phyloP scores from a whole-genome alignment of 2,888 invertebrate species.

The Pemphredon lugubris region DNA sequence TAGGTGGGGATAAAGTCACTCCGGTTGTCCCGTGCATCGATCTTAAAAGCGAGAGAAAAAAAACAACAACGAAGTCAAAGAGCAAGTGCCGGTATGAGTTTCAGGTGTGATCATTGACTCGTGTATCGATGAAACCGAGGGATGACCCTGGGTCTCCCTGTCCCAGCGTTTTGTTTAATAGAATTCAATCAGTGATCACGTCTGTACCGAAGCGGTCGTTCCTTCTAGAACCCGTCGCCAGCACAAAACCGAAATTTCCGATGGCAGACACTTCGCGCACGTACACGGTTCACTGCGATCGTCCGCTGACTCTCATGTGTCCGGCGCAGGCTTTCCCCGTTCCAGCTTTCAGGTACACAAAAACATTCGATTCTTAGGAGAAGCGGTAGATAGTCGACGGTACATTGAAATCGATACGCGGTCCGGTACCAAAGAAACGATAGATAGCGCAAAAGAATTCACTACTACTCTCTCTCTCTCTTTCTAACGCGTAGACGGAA shows the following conservation, averaged over 20 bases:
- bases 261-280: slow-evolving; percentile 79
- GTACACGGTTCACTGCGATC: slow-evolving; percentile 72
- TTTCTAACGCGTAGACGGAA: neutral
- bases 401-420: slow-evolving; percentile 17
- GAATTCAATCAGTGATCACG: slow-evolving; percentile 24
- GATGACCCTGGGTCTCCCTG: slow-evolving; percentile 40
- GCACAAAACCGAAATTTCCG: slow-evolving; percentile 79
- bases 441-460: too few relatives aligned
- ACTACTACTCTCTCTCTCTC: too few relatives aligned
- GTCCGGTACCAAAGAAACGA: slow-evolving; percentile 5
- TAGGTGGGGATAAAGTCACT: slow-evolving; percentile 80
- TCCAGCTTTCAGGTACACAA: slow-evolving; percentile 74
- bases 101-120: slow-evolving; percentile 11
- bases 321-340: slow-evolving; percentile 87
- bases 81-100: too few relatives aligned
- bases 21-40: too few relatives aligned
- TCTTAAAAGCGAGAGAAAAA: neutral
- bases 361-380: slow-evolving; percentile 11
- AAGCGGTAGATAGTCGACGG: slow-evolving; percentile 3
- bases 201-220: neutral
- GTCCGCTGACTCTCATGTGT: slow-evolving; percentile 85
- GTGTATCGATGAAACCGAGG: neutral
- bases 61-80: neutral
- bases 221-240: slow-evolving; percentile 79
- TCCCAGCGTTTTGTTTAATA: slow-evolving; percentile 27